Evolutionary conservation across 2,113 vertebrate species (phyloP), one percentile per base, ranked within the genome.

Genomic region (Nipponia nippon): DNA sequence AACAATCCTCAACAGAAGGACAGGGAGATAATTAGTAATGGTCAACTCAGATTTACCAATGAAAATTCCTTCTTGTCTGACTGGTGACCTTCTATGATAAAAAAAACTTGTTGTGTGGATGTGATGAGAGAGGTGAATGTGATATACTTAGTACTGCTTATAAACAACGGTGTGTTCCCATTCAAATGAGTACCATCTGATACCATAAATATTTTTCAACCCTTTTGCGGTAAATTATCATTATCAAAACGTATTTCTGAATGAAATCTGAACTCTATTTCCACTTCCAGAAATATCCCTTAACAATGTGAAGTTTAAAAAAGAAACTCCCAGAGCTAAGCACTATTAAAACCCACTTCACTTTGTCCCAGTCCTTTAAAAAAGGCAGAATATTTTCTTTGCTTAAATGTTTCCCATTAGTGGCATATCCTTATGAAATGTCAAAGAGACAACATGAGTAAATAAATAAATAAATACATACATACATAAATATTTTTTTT

Each of bases 111-210:
- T 52, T 61, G 6, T 13, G 9, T 22, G 34, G 26, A 29, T 63
- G 16, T 58, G 34, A 7, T 56, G 49, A 32, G 30, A 38, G 13
- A 66, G 23, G 6, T 89, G 11, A 4, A 16, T 1, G 1, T 40
- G 18, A n/a, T 38, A 26, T 17, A 20, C 11, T 47, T 63, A 40
- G 18, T 62, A 34, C 7, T 67, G 6, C 38, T 89, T 6, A 17
- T 34, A 65, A 47, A 4, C 21, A 77, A 5, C 2, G 0, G 44
- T 30, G 7, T n/a, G 3, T 30, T 90, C 11, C 21, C 6, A 3
- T 40, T 70, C 21, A 66, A 36, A 77, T 26, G 5, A 67, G 65
- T 32, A 22, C 3, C 8, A 22, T 32, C 46, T 83, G 42, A 59
- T 23, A 53, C 1, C 34, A n/a, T 17, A 75, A 52, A 53, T 20